Base-by-base conservation (phyloP, 2,888 invertebrate species). In the Ormia ochracea region DNA sequence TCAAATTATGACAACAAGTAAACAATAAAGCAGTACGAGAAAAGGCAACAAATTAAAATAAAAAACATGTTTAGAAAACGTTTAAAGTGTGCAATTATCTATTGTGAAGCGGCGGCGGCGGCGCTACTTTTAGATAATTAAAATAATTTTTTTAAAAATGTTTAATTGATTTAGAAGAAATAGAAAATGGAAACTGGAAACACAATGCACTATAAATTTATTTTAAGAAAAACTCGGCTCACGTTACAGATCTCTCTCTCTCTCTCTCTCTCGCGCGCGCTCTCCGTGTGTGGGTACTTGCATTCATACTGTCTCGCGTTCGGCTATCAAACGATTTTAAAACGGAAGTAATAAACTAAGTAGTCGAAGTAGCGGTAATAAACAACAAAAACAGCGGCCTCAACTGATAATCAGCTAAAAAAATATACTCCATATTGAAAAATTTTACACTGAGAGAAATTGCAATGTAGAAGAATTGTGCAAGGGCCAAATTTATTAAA, bases 61-160 rank as follows among this genome's bases (percentile, higher is more conserved):
- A 59, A 33, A 26, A 14, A 59, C 6, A 19, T 21, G 59, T 21
- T 21, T 52, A 31, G 38, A 61, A 59, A 63, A 43, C 65, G 21
- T 33, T 45, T 61, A 66, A 63, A 72, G 76, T 68, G 66, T 76
- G 76, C n/a, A 75, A 80, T 80, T 80, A 75, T 68, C 61, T 21
- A 72, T 72, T 76, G 54, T 75, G 33, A 70, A 65, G 75, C 38
- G 79, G 70, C 80, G 80, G 75, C 38, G 79, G 70, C 80, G 80
- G 80, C 68, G 66, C 63, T 76, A 80, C 80, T 80, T 80, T 76
- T 72, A 80, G 38, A 80, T 76, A 80, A 80, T 80, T 80, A 75
- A 80, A 80, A 75, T 66, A 68, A 63, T 58, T 76, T 76, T 76
- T 50, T 38, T 23, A 75, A 75, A 74, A 74, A 72, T 48, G 56